Base-by-base conservation (phyloP, 2,113 vertebrate genomes). In the Hassar affinis region DNA sequence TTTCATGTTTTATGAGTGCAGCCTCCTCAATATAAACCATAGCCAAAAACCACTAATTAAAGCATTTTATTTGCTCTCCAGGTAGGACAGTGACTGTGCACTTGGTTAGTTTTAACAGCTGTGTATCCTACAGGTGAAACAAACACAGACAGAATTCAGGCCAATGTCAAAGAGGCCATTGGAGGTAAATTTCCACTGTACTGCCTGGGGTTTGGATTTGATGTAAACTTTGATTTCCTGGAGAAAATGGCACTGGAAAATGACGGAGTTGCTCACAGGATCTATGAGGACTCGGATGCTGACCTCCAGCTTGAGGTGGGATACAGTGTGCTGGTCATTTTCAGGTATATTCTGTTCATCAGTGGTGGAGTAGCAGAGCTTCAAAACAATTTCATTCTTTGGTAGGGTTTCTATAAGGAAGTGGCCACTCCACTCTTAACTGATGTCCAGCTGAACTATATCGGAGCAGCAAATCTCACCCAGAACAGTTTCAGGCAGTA, bases 371-470 rank as follows among this genome's bases (percentile, higher is more conserved):
- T n/a, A n/a, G n/a, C n/a, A n/a, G n/a, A n/a, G n/a, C n/a, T n/a
- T n/a, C n/a, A n/a, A n/a, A n/a, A n/a, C n/a, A n/a, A n/a, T n/a
- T n/a, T n/a, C n/a, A n/a, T n/a, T n/a, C n/a, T n/a, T n/a, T n/a
- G n/a, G n/a, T 87, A 96, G 95, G 95, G 94, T 51, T 97, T 97
- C 92, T 97, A 96, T 78, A 88, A 93, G 33, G 95, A 96, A 76
- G 95, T 96, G 33, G 95, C 95, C 45, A 94, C 85, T 47, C 95
- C 95, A 7, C 89, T 96, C 76, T 85, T 96, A 89, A 92, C 86
- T 68, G 90, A 95, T 4, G 90, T 97, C 85, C 91, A 91, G n/a
- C 79, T 96, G 87, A 90, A 82, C 59, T 96, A 96, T 71, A 66
- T 72, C 0, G 86, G 92, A 1, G 90, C 92, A n/a, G 81, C 66